A percentile compares a stretch with the other conserved stretches of the same genome.
phyloP scores from a whole-genome alignment of 2,888 invertebrate species.

The Andrena dorsata region DNA sequence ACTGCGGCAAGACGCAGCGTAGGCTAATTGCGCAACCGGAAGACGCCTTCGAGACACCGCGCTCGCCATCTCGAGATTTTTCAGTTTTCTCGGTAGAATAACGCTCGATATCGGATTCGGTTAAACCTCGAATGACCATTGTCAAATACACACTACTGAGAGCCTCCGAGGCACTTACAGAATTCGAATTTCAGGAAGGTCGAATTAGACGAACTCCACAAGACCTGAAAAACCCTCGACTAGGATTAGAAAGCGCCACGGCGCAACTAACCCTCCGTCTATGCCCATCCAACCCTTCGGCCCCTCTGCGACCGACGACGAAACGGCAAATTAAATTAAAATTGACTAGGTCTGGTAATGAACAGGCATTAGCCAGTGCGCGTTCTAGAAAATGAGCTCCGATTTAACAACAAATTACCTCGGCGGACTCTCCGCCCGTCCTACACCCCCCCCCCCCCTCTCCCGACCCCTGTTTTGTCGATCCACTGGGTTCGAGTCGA shows the following conservation, averaged over 20 bases:
- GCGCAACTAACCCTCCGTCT: slow-evolving; percentile 49
- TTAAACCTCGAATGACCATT: slow-evolving; percentile 36
- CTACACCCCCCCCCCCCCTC: neutral
- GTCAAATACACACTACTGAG: neutral
- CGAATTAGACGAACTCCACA: no score
- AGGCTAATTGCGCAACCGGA: slow-evolving; percentile 45
- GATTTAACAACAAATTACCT: slow-evolving; percentile 79
- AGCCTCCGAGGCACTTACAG: neutral
- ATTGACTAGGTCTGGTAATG: slow-evolving; percentile 78
- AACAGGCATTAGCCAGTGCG: slow-evolving; percentile 65
- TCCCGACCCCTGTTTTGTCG: slow-evolving; percentile 30
- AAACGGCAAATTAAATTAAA: slow-evolving; percentile 77
- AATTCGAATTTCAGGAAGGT: no score
- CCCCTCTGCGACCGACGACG: slow-evolving; percentile 46
- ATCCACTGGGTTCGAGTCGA: slow-evolving; percentile 14
- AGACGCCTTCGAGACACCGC: slow-evolving; percentile 47
- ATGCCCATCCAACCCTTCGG: slow-evolving; percentile 32
- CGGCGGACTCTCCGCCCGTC: slow-evolving; percentile 64
- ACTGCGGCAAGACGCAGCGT: slow-evolving; percentile 9
- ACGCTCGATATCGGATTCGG: slow-evolving; percentile 66
- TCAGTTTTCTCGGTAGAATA: slow-evolving; percentile 68
- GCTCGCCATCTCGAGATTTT: slow-evolving; percentile 21
- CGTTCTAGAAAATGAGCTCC: slow-evolving; percentile 77
- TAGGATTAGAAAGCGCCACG: slow-evolving; percentile 57
- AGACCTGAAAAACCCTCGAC: no score